Conservation (phyloP, 2,797 vertebrate genomes). For the Peromyscus eremicus region DNA sequence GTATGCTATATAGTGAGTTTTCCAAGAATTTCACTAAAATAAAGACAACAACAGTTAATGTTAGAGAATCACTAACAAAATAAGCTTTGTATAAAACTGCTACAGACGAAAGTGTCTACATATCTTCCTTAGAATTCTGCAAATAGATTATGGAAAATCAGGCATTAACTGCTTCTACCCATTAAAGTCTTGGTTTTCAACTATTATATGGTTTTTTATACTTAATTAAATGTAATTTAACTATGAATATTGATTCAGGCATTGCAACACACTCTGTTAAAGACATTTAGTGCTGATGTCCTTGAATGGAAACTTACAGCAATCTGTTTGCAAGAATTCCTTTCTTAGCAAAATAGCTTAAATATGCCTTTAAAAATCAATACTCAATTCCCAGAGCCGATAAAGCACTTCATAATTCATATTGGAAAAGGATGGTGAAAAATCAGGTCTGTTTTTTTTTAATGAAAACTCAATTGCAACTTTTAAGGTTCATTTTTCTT, state of each 20-base stretch:
- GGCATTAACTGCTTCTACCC: not conserved
- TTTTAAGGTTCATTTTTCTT: not conserved
- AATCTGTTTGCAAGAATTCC: conserved; percentile 31
- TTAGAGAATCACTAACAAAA: conserved; percentile 16
- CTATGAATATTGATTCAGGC: conserved; percentile 39
- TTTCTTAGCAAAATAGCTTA: conserved; percentile 64
- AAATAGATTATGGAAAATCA: not conserved
- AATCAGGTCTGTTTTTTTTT: not conserved
- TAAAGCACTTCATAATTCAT: conserved; percentile 58
- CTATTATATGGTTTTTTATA: not conserved
- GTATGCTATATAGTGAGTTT: not conserved
- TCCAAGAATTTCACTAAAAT: conserved; percentile 2
- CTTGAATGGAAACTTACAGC: conserved; percentile 44
- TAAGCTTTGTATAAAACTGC: conserved; percentile 8
- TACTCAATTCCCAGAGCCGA: conserved; percentile 59
- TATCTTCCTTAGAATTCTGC: not conserved
- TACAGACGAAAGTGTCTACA: not conserved
- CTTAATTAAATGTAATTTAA: conserved; percentile 62
- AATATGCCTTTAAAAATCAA: conserved; percentile 75
- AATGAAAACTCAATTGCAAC: not conserved
- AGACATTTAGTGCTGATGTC: not conserved
- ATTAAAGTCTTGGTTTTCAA: conserved; percentile 16
- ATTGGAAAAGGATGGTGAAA: conserved; percentile 23
- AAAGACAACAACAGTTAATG: not conserved
- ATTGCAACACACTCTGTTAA: not conserved